phyloP scores from a whole-genome alignment of 2,113 vertebrate genomes.

The Cavia aperea region DNA sequence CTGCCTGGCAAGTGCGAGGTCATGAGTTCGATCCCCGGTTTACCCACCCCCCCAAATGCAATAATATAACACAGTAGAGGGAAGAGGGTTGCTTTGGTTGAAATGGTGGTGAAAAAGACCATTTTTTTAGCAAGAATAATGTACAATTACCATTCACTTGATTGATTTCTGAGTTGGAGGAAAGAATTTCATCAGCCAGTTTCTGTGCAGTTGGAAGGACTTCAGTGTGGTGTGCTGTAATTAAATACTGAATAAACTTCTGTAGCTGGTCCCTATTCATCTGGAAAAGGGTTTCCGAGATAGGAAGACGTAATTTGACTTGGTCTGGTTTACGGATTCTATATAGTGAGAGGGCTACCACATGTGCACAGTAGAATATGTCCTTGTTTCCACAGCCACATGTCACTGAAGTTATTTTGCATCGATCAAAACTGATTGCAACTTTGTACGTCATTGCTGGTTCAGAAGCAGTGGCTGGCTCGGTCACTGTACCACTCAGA shows the following conservation, averaged over 20 bases:
- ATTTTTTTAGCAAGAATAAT: constrained; percentile 50
- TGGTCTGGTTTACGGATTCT: constrained; percentile 97
- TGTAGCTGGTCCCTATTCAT: constrained; percentile 99
- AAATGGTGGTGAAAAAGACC: neutral
- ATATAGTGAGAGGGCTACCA: constrained; percentile 97
- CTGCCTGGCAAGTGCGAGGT: too few relatives aligned
- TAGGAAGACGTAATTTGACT: constrained; percentile 97
- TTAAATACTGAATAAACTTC: constrained; percentile 99
- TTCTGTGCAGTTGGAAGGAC: constrained; percentile 98
- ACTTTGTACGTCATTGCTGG: constrained; percentile 94
- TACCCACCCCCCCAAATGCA: neutral
- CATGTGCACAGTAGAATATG: constrained; percentile 98
- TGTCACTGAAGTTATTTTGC: constrained; percentile 98
- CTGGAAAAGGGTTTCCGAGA: constrained; percentile 99
- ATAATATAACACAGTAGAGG: constrained; percentile 27
- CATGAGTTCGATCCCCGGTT: too few relatives aligned
- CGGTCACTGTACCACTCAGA: constrained; percentile 95
- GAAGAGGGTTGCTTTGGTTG: neutral
- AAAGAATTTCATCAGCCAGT: constrained; percentile 98
- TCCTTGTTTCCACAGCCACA: constrained; percentile 98
- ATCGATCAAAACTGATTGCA: constrained; percentile 98
- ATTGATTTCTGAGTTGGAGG: constrained; percentile 98
- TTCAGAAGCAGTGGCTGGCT: constrained; percentile 87
- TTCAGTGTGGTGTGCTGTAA: constrained; percentile 98
- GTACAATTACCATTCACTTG: constrained; percentile 91